A percentile compares a stretch with the other conserved stretches of the same genome.
These are phyloP conservation scores for Perodicticus potto DNA, from an alignment of 2,797 vertebrate genomes.

Conservation along the genomic window DNA sequence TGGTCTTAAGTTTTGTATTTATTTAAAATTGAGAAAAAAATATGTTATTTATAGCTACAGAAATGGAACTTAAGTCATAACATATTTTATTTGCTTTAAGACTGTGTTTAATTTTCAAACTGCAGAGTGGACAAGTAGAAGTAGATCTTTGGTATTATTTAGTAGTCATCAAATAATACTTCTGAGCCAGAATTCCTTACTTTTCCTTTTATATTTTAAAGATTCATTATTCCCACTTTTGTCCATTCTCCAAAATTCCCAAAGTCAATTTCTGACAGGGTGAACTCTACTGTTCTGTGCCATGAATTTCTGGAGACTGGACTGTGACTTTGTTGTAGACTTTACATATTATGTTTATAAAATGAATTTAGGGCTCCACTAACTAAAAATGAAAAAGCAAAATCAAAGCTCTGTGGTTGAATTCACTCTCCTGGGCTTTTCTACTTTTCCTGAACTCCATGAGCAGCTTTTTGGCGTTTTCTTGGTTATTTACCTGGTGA, in stretches of 20 bases:
- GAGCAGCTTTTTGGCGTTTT: constrained; percentile 60
- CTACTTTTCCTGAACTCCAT: constrained; percentile 62
- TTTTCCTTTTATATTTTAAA: neutral
- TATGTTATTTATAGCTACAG: neutral
- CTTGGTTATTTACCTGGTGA: constrained; percentile 60
- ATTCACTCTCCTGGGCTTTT: constrained; percentile 76
- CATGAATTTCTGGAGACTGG: neutral
- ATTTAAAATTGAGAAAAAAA: neutral
- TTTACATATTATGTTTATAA: neutral
- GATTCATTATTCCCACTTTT: too few species aligned
- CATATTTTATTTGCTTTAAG: neutral
- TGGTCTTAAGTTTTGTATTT: neutral
- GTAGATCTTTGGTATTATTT: neutral
- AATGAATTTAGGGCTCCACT: neutral
- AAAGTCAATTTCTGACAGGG: neutral
- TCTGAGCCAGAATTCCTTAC: neutral
- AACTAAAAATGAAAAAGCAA: constrained; percentile 4
- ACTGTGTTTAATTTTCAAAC: neutral
- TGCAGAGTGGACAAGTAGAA: neutral
- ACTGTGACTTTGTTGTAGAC: neutral
- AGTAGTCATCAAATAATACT: neutral
- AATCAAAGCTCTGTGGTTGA: constrained; percentile 67
- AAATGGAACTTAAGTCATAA: neutral
- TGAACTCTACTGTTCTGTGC: neutral
- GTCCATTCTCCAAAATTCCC: neutral